A percentile compares a stretch with the other conserved stretches of the same genome.
phyloP scores from a whole-genome alignment of 2,888 invertebrate species.

The Dasypogon diadema region DNA sequence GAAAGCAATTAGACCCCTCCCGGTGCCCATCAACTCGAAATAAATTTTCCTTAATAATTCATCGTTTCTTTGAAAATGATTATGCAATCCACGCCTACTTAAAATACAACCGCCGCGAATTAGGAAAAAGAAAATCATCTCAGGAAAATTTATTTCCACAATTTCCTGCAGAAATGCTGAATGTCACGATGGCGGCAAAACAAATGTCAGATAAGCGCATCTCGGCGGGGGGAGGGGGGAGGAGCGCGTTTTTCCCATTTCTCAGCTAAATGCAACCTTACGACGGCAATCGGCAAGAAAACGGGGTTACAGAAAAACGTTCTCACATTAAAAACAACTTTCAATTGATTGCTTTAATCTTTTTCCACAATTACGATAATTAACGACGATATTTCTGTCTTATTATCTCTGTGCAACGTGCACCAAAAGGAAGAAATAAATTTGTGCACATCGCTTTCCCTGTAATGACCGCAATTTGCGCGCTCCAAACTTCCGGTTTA shows the following conservation, averaged over 20 bases:
- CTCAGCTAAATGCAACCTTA: constrained; percentile 6
- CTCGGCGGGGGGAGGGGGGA: neutral
- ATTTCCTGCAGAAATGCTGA: constrained; percentile 24
- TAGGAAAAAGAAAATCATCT: neutral
- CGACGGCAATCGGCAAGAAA: constrained; percentile 4
- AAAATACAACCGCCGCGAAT: too few species aligned
- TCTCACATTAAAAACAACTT: constrained; percentile 29
- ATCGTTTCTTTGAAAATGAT: neutral
- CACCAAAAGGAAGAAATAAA: constrained; percentile 26
- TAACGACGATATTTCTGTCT: constrained; percentile 6
- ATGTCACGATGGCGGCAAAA: constrained; percentile 14
- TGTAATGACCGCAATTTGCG: constrained; percentile 1
- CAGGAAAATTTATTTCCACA: constrained; percentile 26
- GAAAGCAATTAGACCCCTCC: too few species aligned
- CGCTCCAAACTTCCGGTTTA: constrained; percentile 4
- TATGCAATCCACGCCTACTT: constrained; percentile 12
- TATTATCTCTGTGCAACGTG: neutral
- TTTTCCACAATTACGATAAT: constrained; percentile 35
- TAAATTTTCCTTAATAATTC: too few species aligned
- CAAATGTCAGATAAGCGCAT: neutral
- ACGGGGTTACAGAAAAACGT: constrained; percentile 26
- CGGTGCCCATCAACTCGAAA: too few species aligned
- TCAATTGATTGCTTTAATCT: constrained; percentile 20
- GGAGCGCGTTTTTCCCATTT: neutral
- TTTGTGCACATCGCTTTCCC: constrained; percentile 10